Evolutionary conservation across 1,140 invertebrate genomes (phyloP), one percentile per base, ranked within the genome.

Genomic region (Hypothenemus hampei): DNA sequence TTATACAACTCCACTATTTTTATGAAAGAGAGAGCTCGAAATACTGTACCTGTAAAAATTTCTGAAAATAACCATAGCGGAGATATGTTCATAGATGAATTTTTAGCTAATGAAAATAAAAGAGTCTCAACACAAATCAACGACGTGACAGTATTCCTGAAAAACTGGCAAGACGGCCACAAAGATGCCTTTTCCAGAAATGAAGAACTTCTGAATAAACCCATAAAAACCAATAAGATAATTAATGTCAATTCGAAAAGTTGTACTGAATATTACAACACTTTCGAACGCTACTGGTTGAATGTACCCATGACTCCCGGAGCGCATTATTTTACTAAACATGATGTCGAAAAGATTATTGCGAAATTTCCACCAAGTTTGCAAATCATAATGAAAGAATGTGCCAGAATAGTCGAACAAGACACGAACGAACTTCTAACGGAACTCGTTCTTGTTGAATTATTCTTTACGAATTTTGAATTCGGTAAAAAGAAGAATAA

Each of bases 381-480:
- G 55, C 60, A 51, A 40, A 21, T 65, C 6, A 22, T 68, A 16
- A 48, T 70, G 13, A 57, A 52, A 11, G 66, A 70, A 52, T 62
- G 63, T 24, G 48, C 57, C 3, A 49, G 61, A 23, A 60, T 70
- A 29, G 58, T 54, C 3, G 62, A 66, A 58, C 68, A 70, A 39
- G 57, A 24, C 24, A 31, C 37, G 10, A 50, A 61, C 29, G 61
- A 63, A n/a, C 4, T 46, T 70, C 3, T 62, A 59, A 13, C 11
- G 40, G 13, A 66, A 70, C 47, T 69, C n/a, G n/a, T 59, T 53
- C 31, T 43, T 4, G 20, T 35, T 31, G 66, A 68, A 29, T 29
- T 64, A 8, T 62, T 60, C 54, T 49, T 68, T 13, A 48, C 59
- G 11, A 60, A 58, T 41, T 41, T 40, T 20, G 33, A 36, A 5